Evolutionary conservation across 2,113 vertebrate genomes (phyloP), one percentile per base, ranked within the genome.

Genomic region (Paralichthys olivaceus): DNA sequence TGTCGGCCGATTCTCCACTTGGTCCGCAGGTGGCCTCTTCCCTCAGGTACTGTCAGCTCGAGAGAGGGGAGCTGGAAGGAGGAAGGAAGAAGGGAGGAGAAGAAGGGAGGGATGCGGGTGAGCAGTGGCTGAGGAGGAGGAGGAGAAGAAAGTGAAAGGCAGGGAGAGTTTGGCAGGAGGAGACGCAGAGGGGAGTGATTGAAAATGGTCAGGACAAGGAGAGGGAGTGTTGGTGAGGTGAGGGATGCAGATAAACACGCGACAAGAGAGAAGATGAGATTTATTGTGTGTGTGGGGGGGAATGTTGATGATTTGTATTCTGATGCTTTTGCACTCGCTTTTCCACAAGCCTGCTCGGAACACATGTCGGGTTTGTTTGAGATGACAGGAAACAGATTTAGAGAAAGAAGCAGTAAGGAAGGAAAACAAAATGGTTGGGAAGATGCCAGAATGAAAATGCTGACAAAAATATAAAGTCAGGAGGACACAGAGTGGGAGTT

Each of bases 21-120:
- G 85, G 88, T 90, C 87, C 58, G 86, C 87, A 91, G 88, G 89
- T 91, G 89, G 88, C 87, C 88, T 85, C 84, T 89, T 88, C 88
- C 90, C 89, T 84, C 90, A 90, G 92, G 88, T 92, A 81, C 89
- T 84, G 88, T 89, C 87, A 88, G 89, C 73, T 53, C 22, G 37
- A 77, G 86, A 83, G 71, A 73, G 61, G 49, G 60, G 54, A 71
- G 80, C 87, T 80, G 77, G 87, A 80, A 70, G 49, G 87, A 78
- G 61, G 72, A 73, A 75, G 69, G 63, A 12, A 65, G 74, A 64
- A 60, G 56, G 8, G 62, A 65, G 64, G 13, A 59, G 75, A 63
- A 56, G 45, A 58, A 68, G 57, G 37, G 20, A 60, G 34, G 13
- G 75, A 71, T 37, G 75, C 0, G 23, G 56, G 11, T 14, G 55